Conservation (phyloP, 2,113 vertebrate genomes). For the Megaptera novaeangliae region DNA sequence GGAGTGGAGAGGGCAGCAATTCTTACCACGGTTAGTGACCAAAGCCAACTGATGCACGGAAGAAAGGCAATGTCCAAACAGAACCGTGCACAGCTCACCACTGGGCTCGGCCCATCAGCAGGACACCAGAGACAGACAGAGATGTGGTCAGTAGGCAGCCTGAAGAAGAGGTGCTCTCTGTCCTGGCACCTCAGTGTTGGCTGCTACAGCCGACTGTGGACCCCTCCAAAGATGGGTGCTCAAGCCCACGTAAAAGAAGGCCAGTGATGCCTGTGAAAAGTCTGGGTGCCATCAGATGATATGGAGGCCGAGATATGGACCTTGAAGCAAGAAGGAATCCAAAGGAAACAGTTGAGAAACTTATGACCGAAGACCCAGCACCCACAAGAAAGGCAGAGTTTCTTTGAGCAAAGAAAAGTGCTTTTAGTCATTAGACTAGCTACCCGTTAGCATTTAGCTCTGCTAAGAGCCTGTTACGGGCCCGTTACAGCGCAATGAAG, state of each 20-base stretch:
- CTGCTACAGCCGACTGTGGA: neutral
- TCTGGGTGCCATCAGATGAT: neutral
- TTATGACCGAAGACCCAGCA: neutral
- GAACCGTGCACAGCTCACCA: rapidly evolving
- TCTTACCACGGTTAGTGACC: no score
- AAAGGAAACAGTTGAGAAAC: neutral
- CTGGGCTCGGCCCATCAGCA: no score
- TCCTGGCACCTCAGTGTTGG: neutral
- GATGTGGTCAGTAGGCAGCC: neutral
- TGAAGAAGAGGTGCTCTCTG: neutral
- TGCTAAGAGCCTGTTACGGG: neutral
- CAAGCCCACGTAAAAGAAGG: neutral
- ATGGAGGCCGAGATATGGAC: no score
- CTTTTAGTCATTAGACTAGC: neutral
- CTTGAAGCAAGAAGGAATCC: neutral
- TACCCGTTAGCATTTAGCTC: neutral
- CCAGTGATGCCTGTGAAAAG: neutral
- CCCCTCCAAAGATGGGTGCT: neutral
- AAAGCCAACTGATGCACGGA: neutral
- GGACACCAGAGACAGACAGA: neutral
- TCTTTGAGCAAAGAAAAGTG: neutral
- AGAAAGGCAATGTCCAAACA: neutral
- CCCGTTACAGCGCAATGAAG: neutral
- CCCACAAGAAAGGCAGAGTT: neutral
- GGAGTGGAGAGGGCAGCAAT: neutral